These are phyloP conservation scores for Latrodectus geometricus DNA, from an alignment of 1,140 invertebrate species.

Conservation along the genomic window DNA sequence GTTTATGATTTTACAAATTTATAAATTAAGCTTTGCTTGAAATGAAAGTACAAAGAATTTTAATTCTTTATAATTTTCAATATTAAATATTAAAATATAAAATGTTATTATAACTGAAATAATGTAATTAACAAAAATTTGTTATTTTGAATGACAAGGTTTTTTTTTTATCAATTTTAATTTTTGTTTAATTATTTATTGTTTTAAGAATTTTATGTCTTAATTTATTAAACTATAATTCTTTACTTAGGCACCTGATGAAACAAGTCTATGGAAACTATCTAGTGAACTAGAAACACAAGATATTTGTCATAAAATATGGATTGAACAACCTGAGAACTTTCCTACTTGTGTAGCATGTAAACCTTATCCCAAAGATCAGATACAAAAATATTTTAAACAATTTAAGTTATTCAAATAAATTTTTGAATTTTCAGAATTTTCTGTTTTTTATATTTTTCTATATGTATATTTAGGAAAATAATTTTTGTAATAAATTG, in stretches of 20 bases:
- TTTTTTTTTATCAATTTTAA: too few relatives aligned
- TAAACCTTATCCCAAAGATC: slow-evolving; percentile 90
- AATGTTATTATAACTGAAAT: too few relatives aligned
- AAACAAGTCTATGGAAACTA: slow-evolving; percentile 78
- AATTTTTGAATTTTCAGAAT: slow-evolving; percentile 44
- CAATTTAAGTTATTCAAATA: slow-evolving; percentile 87
- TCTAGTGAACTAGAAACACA: slow-evolving; percentile 78
- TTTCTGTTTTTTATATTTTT: not conserved
- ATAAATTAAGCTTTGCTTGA: too few relatives aligned
- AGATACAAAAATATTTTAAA: slow-evolving; percentile 86
- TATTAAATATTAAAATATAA: too few relatives aligned
- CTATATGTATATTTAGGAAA: too few relatives aligned
- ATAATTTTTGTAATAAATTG: too few relatives aligned
- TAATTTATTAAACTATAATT: not conserved
- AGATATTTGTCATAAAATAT: slow-evolving; percentile 88
- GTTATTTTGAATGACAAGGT: too few relatives aligned
- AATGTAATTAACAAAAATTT: too few relatives aligned
- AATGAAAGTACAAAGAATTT: too few relatives aligned
- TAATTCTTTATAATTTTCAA: too few relatives aligned
- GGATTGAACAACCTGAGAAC: slow-evolving; percentile 98
- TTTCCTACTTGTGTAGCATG: slow-evolving; percentile 92
- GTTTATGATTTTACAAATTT: too few relatives aligned
- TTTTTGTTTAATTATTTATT: slow-evolving; percentile 12
- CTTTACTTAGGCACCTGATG: slow-evolving; percentile 78
- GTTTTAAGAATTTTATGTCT: not conserved